Evolutionary conservation across 2,113 vertebrate genomes (phyloP), one percentile per base, ranked within the genome.

Genomic region (Xenus cinereus): DNA sequence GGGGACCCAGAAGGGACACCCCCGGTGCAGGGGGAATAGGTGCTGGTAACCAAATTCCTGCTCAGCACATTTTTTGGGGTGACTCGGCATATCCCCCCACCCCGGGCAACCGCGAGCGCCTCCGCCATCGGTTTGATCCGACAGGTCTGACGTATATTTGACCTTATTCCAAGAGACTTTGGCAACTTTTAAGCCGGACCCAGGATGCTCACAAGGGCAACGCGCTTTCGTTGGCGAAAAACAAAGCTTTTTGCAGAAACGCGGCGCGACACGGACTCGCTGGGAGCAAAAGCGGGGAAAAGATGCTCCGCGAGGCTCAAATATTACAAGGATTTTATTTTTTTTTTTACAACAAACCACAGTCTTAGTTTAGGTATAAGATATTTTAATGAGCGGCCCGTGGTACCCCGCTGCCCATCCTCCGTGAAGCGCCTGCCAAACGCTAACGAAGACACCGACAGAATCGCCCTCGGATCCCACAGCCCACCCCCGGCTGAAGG

Each of bases 211-310:
- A 15, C 13, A 2, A 48, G 82, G 74, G 48, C 64, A 17, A 17
- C 4, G 2, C 7, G 3, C 24, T 45, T 41, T 7, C 10, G 6
- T 0, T 5, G 6, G 8, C 12, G 2, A 3, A 33, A 43, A 71
- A 32, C 14, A 45, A 83, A 53, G 16, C 51, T 64, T 77, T 77
- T 69, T 28, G 37, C 43, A 88, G 75, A 88, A 64, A 53, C 0
- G 7, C 3, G 8, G 48, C 68, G 53, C 0, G 0, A 32, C 28
- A 14, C 0, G 0, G 37, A n/a, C 66, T 41, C 2, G 8, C 39
- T 8, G 0, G 4, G 48, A 12, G 32, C 14, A 59, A 30, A 39
- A 35, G 12, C 62, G 7, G 0, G 0, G 46, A 7, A 48, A 37
- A 1, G 7, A 53, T 4, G 64, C 39, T 73, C 62, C 4, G 2